A percentile compares a stretch with the other conserved stretches of the same genome.
These are phyloP conservation scores for Antennarius maculatus DNA, from an alignment of 2,797 vertebrate species.

Conservation along the genomic window DNA sequence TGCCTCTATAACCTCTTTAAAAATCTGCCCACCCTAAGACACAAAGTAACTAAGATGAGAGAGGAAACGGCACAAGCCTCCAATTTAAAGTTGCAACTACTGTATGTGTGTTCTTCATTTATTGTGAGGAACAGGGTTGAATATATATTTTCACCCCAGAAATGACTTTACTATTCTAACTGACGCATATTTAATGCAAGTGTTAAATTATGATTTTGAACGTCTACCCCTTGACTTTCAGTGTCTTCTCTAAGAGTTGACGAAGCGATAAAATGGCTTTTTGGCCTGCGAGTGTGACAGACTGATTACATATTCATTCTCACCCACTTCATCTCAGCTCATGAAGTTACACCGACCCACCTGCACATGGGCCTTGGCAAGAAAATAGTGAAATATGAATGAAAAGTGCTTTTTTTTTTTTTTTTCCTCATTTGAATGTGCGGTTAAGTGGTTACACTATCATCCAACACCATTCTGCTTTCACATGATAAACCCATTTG, in stretches of 20 bases:
- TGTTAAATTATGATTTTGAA: too few relatives aligned
- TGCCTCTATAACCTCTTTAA: too few relatives aligned
- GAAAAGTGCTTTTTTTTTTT: slow-evolving; percentile 13
- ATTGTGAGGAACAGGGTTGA: too few relatives aligned
- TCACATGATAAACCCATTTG: slow-evolving; percentile 1
- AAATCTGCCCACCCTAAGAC: too few relatives aligned
- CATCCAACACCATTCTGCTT: not conserved
- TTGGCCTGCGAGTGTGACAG: slow-evolving; percentile 9
- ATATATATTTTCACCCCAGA: too few relatives aligned
- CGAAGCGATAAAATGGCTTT: slow-evolving; percentile 40
- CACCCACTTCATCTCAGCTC: slow-evolving; percentile 17
- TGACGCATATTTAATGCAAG: too few relatives aligned
- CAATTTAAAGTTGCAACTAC: too few relatives aligned
- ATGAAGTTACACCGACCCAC: slow-evolving; percentile 24
- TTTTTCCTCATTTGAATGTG: not conserved
- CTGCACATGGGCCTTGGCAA: not conserved
- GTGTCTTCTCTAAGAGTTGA: not conserved
- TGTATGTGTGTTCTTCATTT: too few relatives aligned
- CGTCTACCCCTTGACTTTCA: too few relatives aligned
- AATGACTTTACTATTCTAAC: too few relatives aligned
- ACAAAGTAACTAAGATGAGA: too few relatives aligned
- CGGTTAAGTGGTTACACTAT: not conserved
- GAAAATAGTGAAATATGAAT: slow-evolving; percentile 41
- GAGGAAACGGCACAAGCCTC: too few relatives aligned
- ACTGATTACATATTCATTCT: slow-evolving; percentile 41